Evolutionary conservation across 2,888 invertebrate species (phyloP), one percentile per base, ranked within the genome.

Genomic region (Drosophila austrosaltans): DNA sequence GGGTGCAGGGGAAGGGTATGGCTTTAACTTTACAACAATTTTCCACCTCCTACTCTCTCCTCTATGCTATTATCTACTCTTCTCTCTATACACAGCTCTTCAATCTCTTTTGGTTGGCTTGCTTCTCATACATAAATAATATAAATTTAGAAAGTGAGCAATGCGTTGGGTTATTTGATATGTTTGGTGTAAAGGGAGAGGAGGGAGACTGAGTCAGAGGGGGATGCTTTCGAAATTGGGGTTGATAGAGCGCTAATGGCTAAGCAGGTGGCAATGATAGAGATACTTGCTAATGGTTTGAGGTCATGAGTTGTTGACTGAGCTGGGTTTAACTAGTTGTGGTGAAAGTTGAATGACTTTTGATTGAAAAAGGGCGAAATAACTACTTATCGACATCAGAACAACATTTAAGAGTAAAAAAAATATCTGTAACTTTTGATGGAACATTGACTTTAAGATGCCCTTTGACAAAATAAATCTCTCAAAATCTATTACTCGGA

Each of bases 61-160:
- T 36, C 3, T 36, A 36, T 4, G 8, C 36, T 36, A 36, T 36
- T 48, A 5, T 25, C 22, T 25, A 3, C 16, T 10, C 48, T 10
- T 42, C 42, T 42, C 42, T 16, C 42, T n/a, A 36, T 36, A 36
- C 25, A 48, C 48, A 25, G 48, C 48, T 48, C 39, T 58, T 58
- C 58, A 39, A 39, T 39, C 58, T 58, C 25, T 39, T 22, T 57
- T 57, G 57, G 57, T 57, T 61, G 61, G 48, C 30, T 44, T 48
- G 61, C 25, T 53, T 59, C 72, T 69, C 74, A 75, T 74, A 64
- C 75, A 74, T 74, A 74, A 74, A 75, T 68, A 74, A 74, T 69
- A 74, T 3, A 48, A 48, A 48, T 48, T 48, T 42, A 63, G 68
- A 60, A 74, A 75, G 69, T 75, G 75, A 75, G 75, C 74, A 75